Base-by-base conservation (phyloP, 2,113 vertebrate genomes). In the Pelusios castaneus region DNA sequence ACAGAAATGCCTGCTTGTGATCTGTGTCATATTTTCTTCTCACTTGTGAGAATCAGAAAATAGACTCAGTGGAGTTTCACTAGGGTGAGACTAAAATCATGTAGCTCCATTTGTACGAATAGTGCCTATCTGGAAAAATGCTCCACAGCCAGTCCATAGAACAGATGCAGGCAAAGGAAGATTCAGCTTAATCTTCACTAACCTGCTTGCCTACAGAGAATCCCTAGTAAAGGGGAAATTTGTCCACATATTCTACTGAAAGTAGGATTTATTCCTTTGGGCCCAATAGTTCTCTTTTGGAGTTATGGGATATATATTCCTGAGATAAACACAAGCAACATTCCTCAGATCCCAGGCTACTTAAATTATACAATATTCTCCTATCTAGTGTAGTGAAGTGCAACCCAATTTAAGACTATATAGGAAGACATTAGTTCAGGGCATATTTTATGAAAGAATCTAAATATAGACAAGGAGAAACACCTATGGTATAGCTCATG, bases 1-100 rank as follows among this genome's bases (percentile, higher is more conserved):
- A 25, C 2, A 0, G 45, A 56, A 9, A 9, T 2, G 0, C 51
- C 17, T 79, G 19, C n/a, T 34, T 41, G 38, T 58, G 70, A 4
- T 73, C 25, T 9, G 79, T 54, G 14, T 45, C 4, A 5, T 27
- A 10, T 25, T 9, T 1, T 0, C 49, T 17, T 29, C 43, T 87
- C 0, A 60, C 19, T 43, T 75, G 5, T 12, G 38, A 25, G 22
- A 43, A 75, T 75, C 10, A 43, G 41, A 38, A 41, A 43, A n/a
- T 75, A 43, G 38, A 67, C 82, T 80, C 7, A 43, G 12, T 0
- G 1, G 47, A 27, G 51, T 34, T 60, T 41, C 82, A n/a, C 31
- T n/a, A 19, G 60, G 31, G 38, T 60, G 55, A 89, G 22, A 51
- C n/a, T 67, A 54, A 54, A 25, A 52, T n/a, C 51, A 73, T 34